phyloP scores from a whole-genome alignment of 1,140 invertebrate genomes.

The Lepidurus arcticus region DNA sequence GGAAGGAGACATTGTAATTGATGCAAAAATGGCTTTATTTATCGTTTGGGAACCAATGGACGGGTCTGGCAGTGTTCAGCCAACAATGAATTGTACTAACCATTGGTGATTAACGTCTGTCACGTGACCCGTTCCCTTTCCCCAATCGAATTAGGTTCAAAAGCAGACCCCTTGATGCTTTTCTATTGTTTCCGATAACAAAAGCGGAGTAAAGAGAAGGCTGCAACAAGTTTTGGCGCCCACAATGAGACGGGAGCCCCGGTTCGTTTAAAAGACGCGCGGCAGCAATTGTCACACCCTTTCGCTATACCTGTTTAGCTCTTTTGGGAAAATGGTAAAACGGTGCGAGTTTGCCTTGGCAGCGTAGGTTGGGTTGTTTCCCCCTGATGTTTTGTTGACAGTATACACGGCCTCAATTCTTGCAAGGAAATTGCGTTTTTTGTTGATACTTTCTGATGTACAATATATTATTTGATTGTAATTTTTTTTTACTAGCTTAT shows the following conservation, averaged over 20 bases:
- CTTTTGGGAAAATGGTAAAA: background rate
- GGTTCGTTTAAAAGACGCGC: background rate
- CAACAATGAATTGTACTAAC: conserved; percentile 6
- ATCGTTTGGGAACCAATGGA: background rate
- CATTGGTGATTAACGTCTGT: conserved; percentile 4
- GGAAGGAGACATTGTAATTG: no score
- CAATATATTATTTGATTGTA: background rate
- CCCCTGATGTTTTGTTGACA: background rate
- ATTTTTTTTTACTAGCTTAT: no score
- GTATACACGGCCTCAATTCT: background rate
- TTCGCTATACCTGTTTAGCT: conserved; percentile 3
- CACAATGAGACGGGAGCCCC: background rate
- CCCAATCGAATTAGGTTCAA: conserved; percentile 6
- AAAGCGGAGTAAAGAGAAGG: background rate
- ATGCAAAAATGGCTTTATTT: no score
- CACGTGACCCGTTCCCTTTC: background rate
- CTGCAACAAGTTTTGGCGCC: background rate
- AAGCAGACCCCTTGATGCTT: background rate
- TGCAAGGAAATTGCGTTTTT: background rate
- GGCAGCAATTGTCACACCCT: background rate
- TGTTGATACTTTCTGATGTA: background rate
- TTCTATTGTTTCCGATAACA: background rate
- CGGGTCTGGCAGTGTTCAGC: background rate
- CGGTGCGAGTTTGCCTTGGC: background rate
- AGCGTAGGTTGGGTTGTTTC: no score